Conservation (phyloP, 2,797 vertebrate genomes). For the Paramormyrops hopkinsi region DNA sequence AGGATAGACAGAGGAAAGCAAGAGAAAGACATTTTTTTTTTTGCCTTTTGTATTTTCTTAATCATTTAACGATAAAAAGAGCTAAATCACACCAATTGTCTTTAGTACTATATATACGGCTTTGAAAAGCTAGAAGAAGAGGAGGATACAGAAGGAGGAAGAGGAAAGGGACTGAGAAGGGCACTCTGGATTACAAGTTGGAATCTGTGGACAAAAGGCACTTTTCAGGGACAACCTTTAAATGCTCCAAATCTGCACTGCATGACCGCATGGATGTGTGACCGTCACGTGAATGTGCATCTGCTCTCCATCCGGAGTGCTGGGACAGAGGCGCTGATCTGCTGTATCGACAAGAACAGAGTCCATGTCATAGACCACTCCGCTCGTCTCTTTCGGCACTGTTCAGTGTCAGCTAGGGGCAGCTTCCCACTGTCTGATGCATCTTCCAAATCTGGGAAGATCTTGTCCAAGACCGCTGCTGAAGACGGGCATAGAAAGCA, state of each 20-base stretch:
- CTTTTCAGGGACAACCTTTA: constrained; percentile 77
- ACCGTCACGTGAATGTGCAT: not conserved
- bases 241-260: constrained; percentile 72
- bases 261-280: constrained; percentile 46
- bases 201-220: constrained; percentile 77
- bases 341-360: constrained; percentile 31
- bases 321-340: constrained; percentile 25
- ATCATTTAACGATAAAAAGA: constrained; percentile 69
- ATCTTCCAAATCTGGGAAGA: constrained; percentile 32
- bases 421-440: constrained; percentile 24
- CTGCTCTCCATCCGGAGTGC: not conserved
- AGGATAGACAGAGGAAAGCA: constrained; percentile 6
- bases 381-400: constrained; percentile 17
- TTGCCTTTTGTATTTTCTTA: constrained; percentile 51
- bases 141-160: constrained; percentile 26
- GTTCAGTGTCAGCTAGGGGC: constrained; percentile 24
- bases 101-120: constrained; percentile 77
- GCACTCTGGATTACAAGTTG: constrained; percentile 67
- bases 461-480: constrained; percentile 22
- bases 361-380: constrained; percentile 29
- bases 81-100: constrained; percentile 82
- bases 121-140: constrained; percentile 59
- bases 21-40: constrained; percentile 47
- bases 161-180: constrained; percentile 45
- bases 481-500: not conserved